Base-by-base conservation (phyloP, 2,113 vertebrate genomes). In the Clarias magur region DNA sequence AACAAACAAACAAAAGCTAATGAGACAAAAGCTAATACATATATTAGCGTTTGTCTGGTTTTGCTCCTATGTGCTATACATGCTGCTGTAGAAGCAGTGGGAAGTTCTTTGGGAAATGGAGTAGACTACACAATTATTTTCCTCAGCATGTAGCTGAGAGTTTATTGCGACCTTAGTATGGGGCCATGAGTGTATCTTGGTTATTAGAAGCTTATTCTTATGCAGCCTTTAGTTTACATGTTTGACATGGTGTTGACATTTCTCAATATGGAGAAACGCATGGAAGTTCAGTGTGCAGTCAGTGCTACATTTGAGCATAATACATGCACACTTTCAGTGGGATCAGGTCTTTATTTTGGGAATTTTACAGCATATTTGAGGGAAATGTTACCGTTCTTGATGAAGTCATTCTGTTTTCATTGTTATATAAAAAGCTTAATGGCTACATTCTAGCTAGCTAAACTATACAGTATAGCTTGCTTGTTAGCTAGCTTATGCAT, bases 41-140 rank as follows among this genome's bases (percentile, higher is more conserved):
- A 42, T 42, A 42, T 6, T 54, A 48, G 42, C 13, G n/a, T 79
- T 79, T 57, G 76, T 79, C 76, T 57, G 76, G 16, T 79, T 48
- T 48, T 48, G 48, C 56, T 56, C 25, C n/a, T 53, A n/a, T 56
- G 48, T 30, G 48, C 48, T 48, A 7, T 48, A 27, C 3, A 15
- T 30, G 15, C 53, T 17, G 12, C 48, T 54, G 6, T 27, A n/a
- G 75, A 34, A 30, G 76, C 27, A 21, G n/a, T 30, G 17, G 16
- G 21, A 56, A 27, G 75, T 78, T 78, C 57, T 57, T 79, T 56
- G n/a, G 30, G 8, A 79, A 79, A 57, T 9, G 6, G 56, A 78
- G n/a, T 27, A 79, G 76, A 79, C 53, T 79, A 79, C 57, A 30
- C 53, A 79, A 57, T 79, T 79, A 56, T 27, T 57, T 56, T 79